These are phyloP conservation scores for Iguana delicatissima DNA, from an alignment of 2,797 vertebrate species.

Conservation along the genomic window DNA sequence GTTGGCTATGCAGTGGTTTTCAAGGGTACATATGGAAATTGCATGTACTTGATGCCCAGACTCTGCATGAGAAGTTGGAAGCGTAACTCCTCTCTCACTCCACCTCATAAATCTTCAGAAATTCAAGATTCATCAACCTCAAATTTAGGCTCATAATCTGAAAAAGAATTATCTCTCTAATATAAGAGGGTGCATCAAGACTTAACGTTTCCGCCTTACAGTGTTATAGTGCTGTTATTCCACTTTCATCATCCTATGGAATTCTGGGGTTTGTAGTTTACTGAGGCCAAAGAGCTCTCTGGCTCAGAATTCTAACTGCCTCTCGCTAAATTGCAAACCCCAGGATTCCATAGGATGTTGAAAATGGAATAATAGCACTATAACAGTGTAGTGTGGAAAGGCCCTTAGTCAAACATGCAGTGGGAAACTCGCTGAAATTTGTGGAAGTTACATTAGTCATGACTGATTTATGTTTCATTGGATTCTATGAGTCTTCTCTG, in stretches of 20 bases:
- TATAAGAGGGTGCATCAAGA: neutral
- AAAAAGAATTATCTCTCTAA: slow-evolving; percentile 40
- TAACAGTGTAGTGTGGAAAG: no score
- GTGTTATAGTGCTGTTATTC: no score
- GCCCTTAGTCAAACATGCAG: neutral
- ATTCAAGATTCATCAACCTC: neutral
- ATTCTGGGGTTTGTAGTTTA: no score
- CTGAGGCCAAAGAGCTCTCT: no score
- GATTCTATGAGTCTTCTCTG: neutral
- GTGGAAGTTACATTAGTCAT: neutral
- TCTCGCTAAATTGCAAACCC: no score
- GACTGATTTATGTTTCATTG: neutral
- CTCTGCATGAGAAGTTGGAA: neutral
- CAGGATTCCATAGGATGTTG: no score
- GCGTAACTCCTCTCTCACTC: slow-evolving; percentile 35
- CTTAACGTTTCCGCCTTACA: neutral
- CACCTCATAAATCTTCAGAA: slow-evolving; percentile 36
- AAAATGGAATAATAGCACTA: no score
- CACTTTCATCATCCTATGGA: no score
- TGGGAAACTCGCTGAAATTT: neutral
- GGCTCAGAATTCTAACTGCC: no score
- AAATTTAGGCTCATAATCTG: slow-evolving; percentile 13
- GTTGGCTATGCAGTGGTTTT: neutral
- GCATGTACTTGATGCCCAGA: neutral
- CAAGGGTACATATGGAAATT: neutral